Base-by-base conservation (phyloP, 2,797 vertebrate species). In the Lacerta agilis region DNA sequence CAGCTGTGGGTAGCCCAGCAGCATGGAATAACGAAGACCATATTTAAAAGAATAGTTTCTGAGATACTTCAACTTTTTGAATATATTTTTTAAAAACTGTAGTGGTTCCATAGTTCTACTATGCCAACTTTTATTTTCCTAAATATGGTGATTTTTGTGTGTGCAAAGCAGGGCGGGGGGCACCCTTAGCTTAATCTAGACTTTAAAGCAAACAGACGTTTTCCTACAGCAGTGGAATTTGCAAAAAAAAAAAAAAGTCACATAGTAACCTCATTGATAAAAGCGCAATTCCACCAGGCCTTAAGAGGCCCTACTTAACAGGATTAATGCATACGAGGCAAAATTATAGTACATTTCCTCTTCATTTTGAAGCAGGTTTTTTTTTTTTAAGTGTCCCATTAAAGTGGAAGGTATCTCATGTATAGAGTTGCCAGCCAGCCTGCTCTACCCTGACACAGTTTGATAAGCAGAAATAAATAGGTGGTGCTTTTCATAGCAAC, bases 161-260 rank as follows among this genome's bases (percentile, higher is more conserved):
- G 49, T 15, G 49, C 49, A 55, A 55, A 55, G 13, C 49, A 55
- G 49, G 49, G 49, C 13, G 13, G 49, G n/a, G 45, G 10, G 10
- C 96, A 96, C 95, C 94, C 95, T 95, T 96, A 93, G 3, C 95
- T 96, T 97, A 97, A 97, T 96, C 95, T 95, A 96, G 95, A 95
- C 95, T 97, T 97, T 97, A 97, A 97, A 96, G 96, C 96, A 97
- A 97, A 96, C 96, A 96, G 94, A 96, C 95, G 94, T 97, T 96
- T 97, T 96, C 96, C 95, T 95, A 95, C 91, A 94, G 96, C 93
- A 95, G 96, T 97, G 96, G 97, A 97, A 97, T 96, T 96, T 97
- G 97, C 96, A 11, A 71, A 33, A 33, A 33, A 33, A 11, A 71
- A 25, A 71, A 71, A n/a, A 72, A 96, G 95, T 96, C 91, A 93